These are phyloP conservation scores for Pemphigus obesinymphae DNA, from an alignment of 1,140 invertebrate genomes.

Conservation along the genomic window DNA sequence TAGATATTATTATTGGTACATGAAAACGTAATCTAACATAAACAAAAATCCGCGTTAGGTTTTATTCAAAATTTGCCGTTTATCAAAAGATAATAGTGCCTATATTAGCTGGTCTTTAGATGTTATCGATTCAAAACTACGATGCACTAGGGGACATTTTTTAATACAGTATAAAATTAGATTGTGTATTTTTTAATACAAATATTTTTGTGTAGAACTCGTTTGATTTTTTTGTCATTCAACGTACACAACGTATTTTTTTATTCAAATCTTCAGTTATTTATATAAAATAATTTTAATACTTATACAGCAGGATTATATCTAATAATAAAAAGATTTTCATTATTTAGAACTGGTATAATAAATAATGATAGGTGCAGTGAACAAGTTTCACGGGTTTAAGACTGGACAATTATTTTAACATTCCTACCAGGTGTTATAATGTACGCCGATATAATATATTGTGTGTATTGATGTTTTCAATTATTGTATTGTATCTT, in stretches of 20 bases:
- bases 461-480: no score
- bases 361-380: not conserved
- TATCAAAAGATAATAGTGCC: not conserved
- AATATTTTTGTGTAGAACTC: not conserved
- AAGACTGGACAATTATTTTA: not conserved
- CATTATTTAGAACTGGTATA: not conserved
- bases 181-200: not conserved
- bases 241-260: not conserved
- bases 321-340: not conserved
- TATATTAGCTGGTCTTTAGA: not conserved
- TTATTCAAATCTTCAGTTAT: not conserved
- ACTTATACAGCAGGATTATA: not conserved
- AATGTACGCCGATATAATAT: no score
- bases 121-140: not conserved
- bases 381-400: not conserved
- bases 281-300: not conserved
- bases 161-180: not conserved
- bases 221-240: not conserved
- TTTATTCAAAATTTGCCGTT: not conserved
- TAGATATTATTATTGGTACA: not conserved
- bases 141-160: not conserved
- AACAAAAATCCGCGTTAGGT: not conserved
- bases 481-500: no score
- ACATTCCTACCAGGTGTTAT: not conserved
- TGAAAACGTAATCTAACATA: not conserved